phyloP scores from a whole-genome alignment of 2,113 vertebrate species.

The Dascyllus trimaculatus region DNA sequence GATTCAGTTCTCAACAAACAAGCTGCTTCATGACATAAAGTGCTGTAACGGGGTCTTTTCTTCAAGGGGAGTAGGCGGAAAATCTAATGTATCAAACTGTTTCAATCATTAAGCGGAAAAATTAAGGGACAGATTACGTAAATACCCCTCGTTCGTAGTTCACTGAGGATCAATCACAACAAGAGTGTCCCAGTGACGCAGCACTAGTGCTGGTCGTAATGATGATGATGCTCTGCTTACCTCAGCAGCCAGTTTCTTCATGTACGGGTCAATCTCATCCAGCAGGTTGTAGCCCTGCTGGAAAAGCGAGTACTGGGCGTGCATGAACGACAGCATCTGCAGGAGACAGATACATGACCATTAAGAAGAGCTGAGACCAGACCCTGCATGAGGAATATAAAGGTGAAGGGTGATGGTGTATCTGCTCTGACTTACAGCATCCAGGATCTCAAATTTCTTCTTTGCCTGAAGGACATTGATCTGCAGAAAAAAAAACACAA shows the following conservation, averaged over 20 bases:
- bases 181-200: not conserved
- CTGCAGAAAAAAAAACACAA: slow-evolving; percentile 72
- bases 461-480: slow-evolving; percentile 98
- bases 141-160: slow-evolving; percentile 14
- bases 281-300: slow-evolving; percentile 96
- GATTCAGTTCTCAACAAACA: slow-evolving; percentile 15
- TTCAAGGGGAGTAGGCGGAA: not conserved
- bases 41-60: not conserved
- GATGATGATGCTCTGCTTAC: slow-evolving; percentile 78
- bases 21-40: not conserved
- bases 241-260: slow-evolving; percentile 96
- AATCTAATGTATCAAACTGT: not conserved
- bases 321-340: slow-evolving; percentile 99
- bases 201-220: not conserved
- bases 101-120: not conserved
- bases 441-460: slow-evolving; percentile 99
- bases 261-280: slow-evolving; percentile 94
- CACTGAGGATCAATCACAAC: slow-evolving; percentile 11
- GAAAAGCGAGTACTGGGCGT: slow-evolving; percentile 96
- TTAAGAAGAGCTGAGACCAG: not conserved
- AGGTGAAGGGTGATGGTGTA: not conserved
- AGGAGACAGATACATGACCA: not conserved
- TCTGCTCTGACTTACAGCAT: slow-evolving; percentile 87
- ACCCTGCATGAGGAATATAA: no score
- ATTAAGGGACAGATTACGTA: slow-evolving; percentile 6